Evolutionary conservation across 2,888 invertebrate genomes (phyloP), one percentile per base, ranked within the genome.

Genomic region (Eledone cirrhosa): DNA sequence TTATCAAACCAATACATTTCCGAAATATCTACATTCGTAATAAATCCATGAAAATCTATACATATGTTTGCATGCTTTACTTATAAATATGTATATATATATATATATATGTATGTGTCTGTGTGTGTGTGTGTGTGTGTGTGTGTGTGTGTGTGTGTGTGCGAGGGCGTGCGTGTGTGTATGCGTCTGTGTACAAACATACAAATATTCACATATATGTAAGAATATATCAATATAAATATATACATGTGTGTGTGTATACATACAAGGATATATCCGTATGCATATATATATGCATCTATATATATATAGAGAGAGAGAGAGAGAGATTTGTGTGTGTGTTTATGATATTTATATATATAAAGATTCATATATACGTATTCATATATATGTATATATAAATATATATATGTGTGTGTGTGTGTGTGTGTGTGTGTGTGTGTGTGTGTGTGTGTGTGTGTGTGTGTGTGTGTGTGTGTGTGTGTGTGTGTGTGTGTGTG

Each of bases 381-480:
- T 53, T 22, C n/a, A 53, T 53, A 53, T 53, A 53, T 53, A 53
- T 53, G n/a, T 53, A 53, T 53, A 53, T 53, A 53, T 53, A 53
- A 53, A 53, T 53, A 53, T 53, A 53, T 53, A 53, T 53, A 53
- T 53, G n/a, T 53, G n/a, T 53, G n/a, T 53, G 2, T 22, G 19
- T 22, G 19, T 22, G 19, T 53, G n/a, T 53, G n/a, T 53, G n/a
- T 53, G n/a, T 53, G n/a, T 53, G n/a, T 53, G n/a, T 53, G n/a
- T 53, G n/a, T 53, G n/a, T 53, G n/a, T 53, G n/a, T 53, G n/a
- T 53, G n/a, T 53, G n/a, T 53, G n/a, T 53, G n/a, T 53, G n/a
- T 53, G n/a, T 53, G n/a, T 53, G n/a, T 53, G n/a, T 53, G n/a
- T 53, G n/a, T 53, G n/a, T 53, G n/a, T 53, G n/a, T 53, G n/a